Base-by-base conservation (phyloP, 2,797 vertebrate genomes). In the Momotus momota region DNA sequence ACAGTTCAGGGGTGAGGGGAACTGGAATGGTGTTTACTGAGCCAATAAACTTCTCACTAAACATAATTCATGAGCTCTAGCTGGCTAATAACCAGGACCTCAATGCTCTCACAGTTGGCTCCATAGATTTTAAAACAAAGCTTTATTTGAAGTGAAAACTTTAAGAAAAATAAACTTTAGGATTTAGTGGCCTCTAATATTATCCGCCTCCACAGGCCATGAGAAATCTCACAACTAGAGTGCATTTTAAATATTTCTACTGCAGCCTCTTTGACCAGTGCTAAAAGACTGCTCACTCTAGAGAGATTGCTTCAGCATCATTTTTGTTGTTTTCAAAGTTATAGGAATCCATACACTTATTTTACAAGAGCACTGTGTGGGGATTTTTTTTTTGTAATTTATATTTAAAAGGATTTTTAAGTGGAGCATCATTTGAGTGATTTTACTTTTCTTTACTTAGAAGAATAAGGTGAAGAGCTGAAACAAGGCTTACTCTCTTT, bases 31-130 rank as follows among this genome's bases (percentile, higher is more conserved):
- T 96, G 96, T 96, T 97, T 97, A 96, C 96, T 94, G 96, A 96
- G 90, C 96, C 94, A 95, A 96, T 96, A 97, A 97, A 97, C 93
- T 96, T 97, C 96, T 97, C 96, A 93, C 96, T 96, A 97, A 96
- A 96, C 95, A 95, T 95, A 97, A 96, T 95, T 97, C 95, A 96
- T 96, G 88, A 86, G 86, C 90, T 97, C 86, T 96, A 69, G 93
- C 94, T 95, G 96, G 95, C 96, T 96, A 95, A 91, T 95, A 96
- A 96, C 94, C 86, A 94, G 95, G 92, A 92, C 88, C 94, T 96
- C 94, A 95, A 72, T 89, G 90, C 86, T 92, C 86, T 92, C 94
- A 96, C 96, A 97, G 95, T 94, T 96, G 79, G 94, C 71, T 71
- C 75, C 51, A 94, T 96, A 96, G 84, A 95, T 95, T 93, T 94